These are phyloP conservation scores for Andrena praecox DNA, from an alignment of 2,888 invertebrate genomes.

Conservation along the genomic window DNA sequence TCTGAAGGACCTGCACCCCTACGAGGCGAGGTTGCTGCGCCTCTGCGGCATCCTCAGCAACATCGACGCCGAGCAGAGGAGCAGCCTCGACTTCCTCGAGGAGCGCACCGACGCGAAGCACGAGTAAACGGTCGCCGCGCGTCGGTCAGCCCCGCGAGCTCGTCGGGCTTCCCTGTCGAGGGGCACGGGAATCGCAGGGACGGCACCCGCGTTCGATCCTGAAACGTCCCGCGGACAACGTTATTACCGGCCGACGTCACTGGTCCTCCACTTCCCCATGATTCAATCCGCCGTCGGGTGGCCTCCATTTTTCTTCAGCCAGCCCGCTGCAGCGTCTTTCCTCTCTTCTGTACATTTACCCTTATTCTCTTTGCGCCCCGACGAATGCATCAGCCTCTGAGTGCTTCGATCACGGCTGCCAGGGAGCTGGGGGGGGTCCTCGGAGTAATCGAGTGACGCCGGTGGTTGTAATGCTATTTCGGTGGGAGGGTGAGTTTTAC, in stretches of 20 bases:
- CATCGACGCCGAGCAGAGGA: constrained; percentile 58
- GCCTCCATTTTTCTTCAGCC: background rate
- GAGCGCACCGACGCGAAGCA: constrained; percentile 55
- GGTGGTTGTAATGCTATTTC: background rate
- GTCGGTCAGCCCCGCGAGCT: constrained; percentile 5
- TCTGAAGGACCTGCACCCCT: constrained; percentile 55
- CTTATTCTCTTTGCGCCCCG: background rate
- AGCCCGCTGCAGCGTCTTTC: background rate
- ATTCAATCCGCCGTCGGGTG: background rate
- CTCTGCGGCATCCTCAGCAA: constrained; percentile 71
- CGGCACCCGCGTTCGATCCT: constrained; percentile 21
- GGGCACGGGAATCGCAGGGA: constrained; percentile 12
- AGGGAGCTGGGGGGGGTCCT: too few relatives aligned
- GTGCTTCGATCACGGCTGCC: background rate
- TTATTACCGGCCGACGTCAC: constrained; percentile 28
- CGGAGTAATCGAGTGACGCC: too few relatives aligned
- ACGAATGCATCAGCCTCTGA: background rate
- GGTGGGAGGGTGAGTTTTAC: background rate
- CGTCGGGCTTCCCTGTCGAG: constrained; percentile 10
- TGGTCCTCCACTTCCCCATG: background rate
- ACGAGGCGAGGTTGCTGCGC: constrained; percentile 66
- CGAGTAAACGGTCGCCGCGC: constrained; percentile 56
- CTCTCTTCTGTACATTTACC: too few relatives aligned
- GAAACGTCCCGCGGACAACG: constrained; percentile 40
- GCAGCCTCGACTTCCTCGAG: constrained; percentile 62